These are phyloP conservation scores for Bombycilla garrulus DNA, from an alignment of 2,113 vertebrate genomes.

Conservation along the genomic window DNA sequence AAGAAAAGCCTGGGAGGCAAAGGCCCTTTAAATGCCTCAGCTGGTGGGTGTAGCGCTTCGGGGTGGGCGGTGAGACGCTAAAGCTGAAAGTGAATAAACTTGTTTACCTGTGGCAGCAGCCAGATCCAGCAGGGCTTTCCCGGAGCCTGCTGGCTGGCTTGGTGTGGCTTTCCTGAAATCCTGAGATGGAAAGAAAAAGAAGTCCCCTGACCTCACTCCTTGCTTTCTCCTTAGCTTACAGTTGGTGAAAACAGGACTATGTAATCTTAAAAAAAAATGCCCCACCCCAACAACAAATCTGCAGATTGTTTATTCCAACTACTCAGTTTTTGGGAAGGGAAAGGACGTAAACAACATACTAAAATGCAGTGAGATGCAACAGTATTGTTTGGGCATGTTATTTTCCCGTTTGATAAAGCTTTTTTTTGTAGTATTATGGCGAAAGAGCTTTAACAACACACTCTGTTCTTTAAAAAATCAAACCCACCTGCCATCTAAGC, in stretches of 20 bases:
- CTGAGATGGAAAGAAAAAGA: neutral
- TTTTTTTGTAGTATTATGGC: neutral
- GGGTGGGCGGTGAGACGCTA: neutral
- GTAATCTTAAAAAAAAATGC: neutral
- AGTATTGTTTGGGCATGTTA: neutral
- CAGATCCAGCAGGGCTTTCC: neutral
- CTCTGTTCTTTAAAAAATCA: neutral
- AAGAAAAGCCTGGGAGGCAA: neutral
- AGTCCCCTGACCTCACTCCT: neutral
- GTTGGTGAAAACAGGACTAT: neutral
- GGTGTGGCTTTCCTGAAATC: neutral
- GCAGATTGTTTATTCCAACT: neutral
- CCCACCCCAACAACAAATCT: neutral
- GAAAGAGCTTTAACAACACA: neutral
- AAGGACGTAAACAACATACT: neutral
- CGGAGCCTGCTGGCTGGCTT: neutral
- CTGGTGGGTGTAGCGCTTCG: accelerated
- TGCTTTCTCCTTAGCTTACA: neutral
- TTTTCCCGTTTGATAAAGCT: neutral
- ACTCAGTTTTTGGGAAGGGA: neutral
- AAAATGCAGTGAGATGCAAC: neutral
- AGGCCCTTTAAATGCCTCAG: neutral
- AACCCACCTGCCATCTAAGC: neutral
- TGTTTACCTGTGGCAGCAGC: neutral
- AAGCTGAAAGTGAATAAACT: neutral